Conservation (phyloP, 2,797 vertebrate genomes). For the Salmo trutta region DNA sequence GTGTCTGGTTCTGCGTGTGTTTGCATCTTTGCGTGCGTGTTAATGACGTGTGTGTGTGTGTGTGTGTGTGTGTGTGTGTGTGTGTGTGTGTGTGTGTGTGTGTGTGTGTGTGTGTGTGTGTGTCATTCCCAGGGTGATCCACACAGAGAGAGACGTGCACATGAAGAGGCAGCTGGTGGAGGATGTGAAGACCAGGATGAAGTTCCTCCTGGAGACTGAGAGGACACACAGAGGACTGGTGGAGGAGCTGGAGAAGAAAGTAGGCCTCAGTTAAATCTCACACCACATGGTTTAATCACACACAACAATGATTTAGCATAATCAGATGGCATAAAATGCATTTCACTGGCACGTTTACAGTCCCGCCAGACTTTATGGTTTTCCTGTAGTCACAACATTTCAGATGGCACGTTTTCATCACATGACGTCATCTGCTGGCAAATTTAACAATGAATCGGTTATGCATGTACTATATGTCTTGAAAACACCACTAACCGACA, state of each 20-base stretch:
- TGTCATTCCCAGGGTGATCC: conserved; percentile 68
- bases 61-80: neutral
- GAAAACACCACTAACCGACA: neutral
- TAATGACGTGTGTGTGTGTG: conserved; percentile 10
- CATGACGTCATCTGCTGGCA: neutral
- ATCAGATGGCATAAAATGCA: neutral
- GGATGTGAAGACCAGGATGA: conserved; percentile 83
- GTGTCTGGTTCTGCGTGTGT: conserved; percentile 23
- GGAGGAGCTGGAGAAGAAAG: conserved; percentile 88
- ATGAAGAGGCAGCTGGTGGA: conserved; percentile 92
- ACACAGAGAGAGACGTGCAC: conserved; percentile 81
- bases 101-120: neutral
- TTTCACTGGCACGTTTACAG: neutral
- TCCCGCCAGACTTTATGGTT: neutral
- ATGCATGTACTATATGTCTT: neutral
- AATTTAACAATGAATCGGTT: neutral
- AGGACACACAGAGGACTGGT: conserved; percentile 78
- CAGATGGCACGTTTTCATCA: neutral
- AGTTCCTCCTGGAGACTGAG: conserved; percentile 85
- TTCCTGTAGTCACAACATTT: neutral
- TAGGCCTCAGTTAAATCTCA: conserved; percentile 41
- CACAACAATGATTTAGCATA: neutral
- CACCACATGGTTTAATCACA: neutral
- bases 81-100: conserved; percentile 19
- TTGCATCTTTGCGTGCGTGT: conserved; percentile 12